Conservation (phyloP, 53 echinoderm and acorn worm species). For the Holothuria scabra region DNA sequence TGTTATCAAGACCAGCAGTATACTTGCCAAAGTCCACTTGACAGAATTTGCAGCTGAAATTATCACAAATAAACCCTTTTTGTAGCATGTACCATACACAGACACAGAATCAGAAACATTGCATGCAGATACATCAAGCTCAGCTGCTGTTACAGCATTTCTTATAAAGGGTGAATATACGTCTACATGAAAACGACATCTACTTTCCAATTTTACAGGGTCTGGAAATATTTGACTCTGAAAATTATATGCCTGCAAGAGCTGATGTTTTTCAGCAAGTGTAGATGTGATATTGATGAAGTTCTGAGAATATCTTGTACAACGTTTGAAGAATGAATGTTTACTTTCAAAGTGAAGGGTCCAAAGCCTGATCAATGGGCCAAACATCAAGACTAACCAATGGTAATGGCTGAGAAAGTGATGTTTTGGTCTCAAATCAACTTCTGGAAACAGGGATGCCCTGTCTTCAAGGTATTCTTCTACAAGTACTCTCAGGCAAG, state of each 20-base stretch:
- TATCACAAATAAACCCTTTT: slow-evolving; percentile 50
- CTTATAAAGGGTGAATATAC: background rate
- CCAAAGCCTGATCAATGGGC: slow-evolving; percentile 63
- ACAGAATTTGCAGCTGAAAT: too few species aligned
- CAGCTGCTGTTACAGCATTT: background rate
- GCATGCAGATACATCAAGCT: background rate
- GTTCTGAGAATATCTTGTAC: slow-evolving; percentile 47
- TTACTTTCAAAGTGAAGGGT: slow-evolving; percentile 62
- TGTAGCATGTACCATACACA: slow-evolving; percentile 51
- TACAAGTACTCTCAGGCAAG: slow-evolving; percentile 31
- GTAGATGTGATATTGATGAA: slow-evolving; percentile 60
- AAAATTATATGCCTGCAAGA: slow-evolving; percentile 48
- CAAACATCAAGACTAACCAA: slow-evolving; percentile 52
- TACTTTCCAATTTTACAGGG: background rate
- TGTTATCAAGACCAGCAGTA: background rate
- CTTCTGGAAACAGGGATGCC: slow-evolving; percentile 40
- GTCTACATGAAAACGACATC: slow-evolving; percentile 5
- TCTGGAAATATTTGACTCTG: slow-evolving; percentile 36
- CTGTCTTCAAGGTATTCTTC: slow-evolving; percentile 41
- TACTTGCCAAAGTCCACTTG: too few species aligned
- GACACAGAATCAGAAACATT: slow-evolving; percentile 44
- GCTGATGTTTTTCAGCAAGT: slow-evolving; percentile 51
- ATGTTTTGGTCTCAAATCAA: slow-evolving; percentile 53
- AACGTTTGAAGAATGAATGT: too few species aligned
- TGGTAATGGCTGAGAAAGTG: slow-evolving; percentile 54